Percentiles rank a stretch among this genome's conserved stretches.
phyloP scores from a whole-genome alignment of 1,140 invertebrate genomes.

The Latrodectus geometricus region DNA sequence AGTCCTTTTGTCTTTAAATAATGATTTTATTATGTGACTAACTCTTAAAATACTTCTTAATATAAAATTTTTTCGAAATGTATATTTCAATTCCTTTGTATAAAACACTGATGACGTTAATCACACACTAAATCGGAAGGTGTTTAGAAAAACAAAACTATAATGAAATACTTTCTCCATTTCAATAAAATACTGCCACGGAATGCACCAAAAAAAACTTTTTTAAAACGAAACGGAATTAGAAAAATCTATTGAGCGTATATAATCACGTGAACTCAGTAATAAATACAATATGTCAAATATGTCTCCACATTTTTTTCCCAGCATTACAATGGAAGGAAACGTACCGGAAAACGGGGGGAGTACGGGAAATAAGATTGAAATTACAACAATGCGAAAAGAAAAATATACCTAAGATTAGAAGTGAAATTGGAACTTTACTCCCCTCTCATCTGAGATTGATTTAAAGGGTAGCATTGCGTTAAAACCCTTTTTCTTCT shows the following conservation, averaged over 20 bases:
- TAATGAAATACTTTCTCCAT: too few relatives aligned
- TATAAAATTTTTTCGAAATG: too few relatives aligned
- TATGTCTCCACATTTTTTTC: not conserved
- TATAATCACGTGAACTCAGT: slow-evolving; percentile 33
- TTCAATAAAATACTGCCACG: too few relatives aligned
- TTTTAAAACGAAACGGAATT: not conserved
- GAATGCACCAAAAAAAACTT: too few relatives aligned
- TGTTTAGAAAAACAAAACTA: too few relatives aligned
- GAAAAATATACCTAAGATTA: slow-evolving; percentile 32
- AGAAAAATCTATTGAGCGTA: slow-evolving; percentile 6
- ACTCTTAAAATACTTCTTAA: too few relatives aligned
- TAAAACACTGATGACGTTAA: too few relatives aligned
- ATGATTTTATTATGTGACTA: too few relatives aligned
- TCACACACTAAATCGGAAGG: too few relatives aligned
- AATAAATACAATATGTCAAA: slow-evolving; percentile 47
- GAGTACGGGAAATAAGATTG: slow-evolving; percentile 1
- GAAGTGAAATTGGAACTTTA: slow-evolving; percentile 44
- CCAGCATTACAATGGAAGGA: too few relatives aligned
- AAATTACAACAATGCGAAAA: slow-evolving; percentile 31
- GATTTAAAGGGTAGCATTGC: slow-evolving; percentile 41
- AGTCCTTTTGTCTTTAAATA: too few relatives aligned
- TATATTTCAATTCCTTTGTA: too few relatives aligned
- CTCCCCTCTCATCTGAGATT: slow-evolving; percentile 17
- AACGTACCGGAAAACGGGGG: not conserved
- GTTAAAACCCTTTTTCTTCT: slow-evolving; percentile 27